These are phyloP conservation scores for Accipiter cooperii DNA, from an alignment of 2,113 vertebrate species.

Conservation along the genomic window DNA sequence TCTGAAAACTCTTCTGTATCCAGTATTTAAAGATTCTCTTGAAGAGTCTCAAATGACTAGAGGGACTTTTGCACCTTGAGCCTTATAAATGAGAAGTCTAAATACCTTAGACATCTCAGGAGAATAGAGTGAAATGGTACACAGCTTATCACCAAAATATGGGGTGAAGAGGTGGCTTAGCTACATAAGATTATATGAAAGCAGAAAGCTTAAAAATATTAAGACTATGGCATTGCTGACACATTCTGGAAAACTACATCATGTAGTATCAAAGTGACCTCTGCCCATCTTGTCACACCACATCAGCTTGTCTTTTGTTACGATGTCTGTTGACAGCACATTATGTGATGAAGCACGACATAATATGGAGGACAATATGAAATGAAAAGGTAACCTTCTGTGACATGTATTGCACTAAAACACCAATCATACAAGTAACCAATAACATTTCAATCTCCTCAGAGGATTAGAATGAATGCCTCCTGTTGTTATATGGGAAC, in stretches of 20 bases:
- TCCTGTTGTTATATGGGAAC: not conserved
- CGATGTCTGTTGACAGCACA: not conserved
- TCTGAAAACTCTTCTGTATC: not conserved
- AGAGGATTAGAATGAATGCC: not conserved
- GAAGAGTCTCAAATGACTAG: not conserved
- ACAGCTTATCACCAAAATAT: not conserved
- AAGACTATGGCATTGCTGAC: not conserved
- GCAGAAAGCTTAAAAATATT: not conserved
- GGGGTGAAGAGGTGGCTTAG: not conserved
- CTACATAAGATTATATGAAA: not conserved
- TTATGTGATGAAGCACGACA: conserved; percentile 1
- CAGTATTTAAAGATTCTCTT: not conserved
- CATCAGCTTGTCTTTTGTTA: conserved; percentile 26
- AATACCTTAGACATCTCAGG: not conserved
- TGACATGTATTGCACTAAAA: not conserved
- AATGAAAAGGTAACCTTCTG: conserved; percentile 27
- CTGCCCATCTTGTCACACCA: not conserved
- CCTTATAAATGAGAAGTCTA: not conserved
- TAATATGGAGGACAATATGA: not conserved
- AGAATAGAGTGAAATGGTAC: fast-evolving
- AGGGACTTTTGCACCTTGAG: not conserved
- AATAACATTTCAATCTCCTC: not conserved
- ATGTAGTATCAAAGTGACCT: not conserved
- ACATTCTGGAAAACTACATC: not conserved
- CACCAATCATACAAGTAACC: not conserved